These are phyloP conservation scores for Poecilia gillii DNA, from an alignment of 2,797 vertebrate genomes.

Conservation along the genomic window DNA sequence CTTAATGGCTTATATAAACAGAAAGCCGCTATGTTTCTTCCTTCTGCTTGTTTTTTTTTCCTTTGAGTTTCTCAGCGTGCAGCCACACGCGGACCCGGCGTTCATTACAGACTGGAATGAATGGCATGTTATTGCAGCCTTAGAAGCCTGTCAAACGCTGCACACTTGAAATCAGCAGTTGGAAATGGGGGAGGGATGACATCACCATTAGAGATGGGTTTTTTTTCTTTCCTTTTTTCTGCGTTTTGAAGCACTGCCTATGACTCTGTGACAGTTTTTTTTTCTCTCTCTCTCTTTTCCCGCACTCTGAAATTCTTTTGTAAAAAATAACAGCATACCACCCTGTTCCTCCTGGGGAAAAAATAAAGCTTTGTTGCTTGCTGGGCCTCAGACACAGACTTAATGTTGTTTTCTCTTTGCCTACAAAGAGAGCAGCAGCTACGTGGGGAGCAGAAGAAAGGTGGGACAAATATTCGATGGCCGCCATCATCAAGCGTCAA, in stretches of 20 bases:
- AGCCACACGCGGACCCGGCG: slow-evolving; percentile 22
- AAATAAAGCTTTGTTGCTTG: slow-evolving; percentile 44
- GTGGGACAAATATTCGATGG: slow-evolving; percentile 1
- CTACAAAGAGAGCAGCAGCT: slow-evolving; percentile 16
- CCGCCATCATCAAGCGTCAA: not conserved
- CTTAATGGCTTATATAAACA: not conserved
- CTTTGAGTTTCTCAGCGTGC: slow-evolving; percentile 15
- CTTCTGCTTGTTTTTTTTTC: not conserved
- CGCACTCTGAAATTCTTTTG: slow-evolving; percentile 37
- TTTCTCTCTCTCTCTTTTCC: not conserved
- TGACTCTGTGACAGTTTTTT: slow-evolving; percentile 33
- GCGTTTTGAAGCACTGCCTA: slow-evolving; percentile 24
- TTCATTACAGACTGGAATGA: slow-evolving; percentile 44
- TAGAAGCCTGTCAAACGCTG: slow-evolving; percentile 10
- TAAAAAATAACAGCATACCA: slow-evolving; percentile 33
- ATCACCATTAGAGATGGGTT: slow-evolving; percentile 42
- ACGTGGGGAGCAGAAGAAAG: not conserved
- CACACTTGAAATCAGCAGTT: slow-evolving; percentile 12
- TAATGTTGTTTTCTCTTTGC: not conserved
- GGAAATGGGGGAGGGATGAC: slow-evolving; percentile 21
- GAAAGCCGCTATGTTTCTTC: not conserved
- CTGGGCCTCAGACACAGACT: slow-evolving; percentile 3
- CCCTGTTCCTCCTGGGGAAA: slow-evolving; percentile 31
- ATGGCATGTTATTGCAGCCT: slow-evolving; percentile 35
- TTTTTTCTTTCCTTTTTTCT: not conserved